These are phyloP conservation scores for Porites lutea DNA, from an alignment of 64 coral and sea anemone species.

Conservation along the genomic window DNA sequence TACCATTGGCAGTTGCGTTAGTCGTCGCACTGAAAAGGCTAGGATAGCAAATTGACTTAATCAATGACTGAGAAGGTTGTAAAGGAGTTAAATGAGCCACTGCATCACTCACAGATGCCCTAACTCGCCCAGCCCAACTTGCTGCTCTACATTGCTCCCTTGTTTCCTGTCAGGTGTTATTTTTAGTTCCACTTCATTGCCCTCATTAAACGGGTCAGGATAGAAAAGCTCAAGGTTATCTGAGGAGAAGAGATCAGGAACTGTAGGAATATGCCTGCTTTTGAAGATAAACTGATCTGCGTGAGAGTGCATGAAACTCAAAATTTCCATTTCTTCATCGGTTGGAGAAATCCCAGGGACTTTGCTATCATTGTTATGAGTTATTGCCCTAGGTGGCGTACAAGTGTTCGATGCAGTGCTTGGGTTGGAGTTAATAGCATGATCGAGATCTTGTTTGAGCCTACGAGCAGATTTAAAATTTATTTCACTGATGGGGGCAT, in stretches of 20 bases:
- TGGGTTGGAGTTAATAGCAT: conserved; percentile 19
- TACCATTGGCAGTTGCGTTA: too few relatives aligned
- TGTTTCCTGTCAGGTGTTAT: too few relatives aligned
- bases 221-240: conserved; percentile 12
- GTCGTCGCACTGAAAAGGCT: too few relatives aligned
- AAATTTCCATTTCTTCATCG: not conserved
- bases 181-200: not conserved
- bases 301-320: not conserved
- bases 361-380: not conserved
- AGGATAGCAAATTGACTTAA: too few relatives aligned
- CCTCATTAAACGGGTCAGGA: not conserved
- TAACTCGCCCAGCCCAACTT: too few relatives aligned
- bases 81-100: too few relatives aligned
- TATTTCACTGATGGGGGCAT: not conserved
- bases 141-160: too few relatives aligned
- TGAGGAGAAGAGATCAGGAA: conserved; percentile 9
- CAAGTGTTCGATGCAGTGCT: not conserved
- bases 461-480: conserved; percentile 30
- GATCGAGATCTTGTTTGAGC: not conserved
- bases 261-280: conserved; percentile 8
- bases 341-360: not conserved
- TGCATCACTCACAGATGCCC: too few relatives aligned
- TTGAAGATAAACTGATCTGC: conserved; percentile 25
- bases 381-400: too few relatives aligned
- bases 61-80: too few relatives aligned